phyloP scores from a whole-genome alignment of 2,888 invertebrate species.

The Stictocephala bisonia region DNA sequence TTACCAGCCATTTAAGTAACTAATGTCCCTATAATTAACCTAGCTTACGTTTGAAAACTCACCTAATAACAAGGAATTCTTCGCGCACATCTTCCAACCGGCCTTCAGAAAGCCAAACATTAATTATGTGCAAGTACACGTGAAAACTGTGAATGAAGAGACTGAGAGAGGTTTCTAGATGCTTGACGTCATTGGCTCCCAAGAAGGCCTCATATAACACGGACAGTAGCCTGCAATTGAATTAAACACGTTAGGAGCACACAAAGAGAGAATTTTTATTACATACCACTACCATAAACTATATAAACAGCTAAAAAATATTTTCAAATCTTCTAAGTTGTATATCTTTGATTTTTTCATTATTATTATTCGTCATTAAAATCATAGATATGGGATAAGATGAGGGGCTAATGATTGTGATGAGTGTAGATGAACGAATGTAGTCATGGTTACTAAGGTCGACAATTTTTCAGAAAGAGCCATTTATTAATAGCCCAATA shows the following conservation, averaged over 20 bases:
- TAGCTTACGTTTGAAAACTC: background rate
- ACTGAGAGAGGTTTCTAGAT: conserved; percentile 5
- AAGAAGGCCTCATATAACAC: conserved; percentile 2
- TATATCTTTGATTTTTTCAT: too few relatives aligned
- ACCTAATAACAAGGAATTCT: conserved; percentile 45
- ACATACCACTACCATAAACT: background rate
- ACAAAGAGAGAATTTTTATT: background rate
- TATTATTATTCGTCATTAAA: too few relatives aligned
- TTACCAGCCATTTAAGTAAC: background rate
- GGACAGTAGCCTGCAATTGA: conserved; percentile 29
- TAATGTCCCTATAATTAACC: background rate
- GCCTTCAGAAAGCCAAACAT: conserved; percentile 44
- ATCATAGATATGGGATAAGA: too few relatives aligned
- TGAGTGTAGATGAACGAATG: too few relatives aligned
- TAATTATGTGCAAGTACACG: conserved; percentile 45
- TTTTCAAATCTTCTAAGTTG: too few relatives aligned
- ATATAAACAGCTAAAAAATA: background rate
- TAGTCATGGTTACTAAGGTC: too few relatives aligned
- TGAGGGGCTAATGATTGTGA: too few relatives aligned
- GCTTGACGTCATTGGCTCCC: background rate
- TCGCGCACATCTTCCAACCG: conserved; percentile 41
- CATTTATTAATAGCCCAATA: too few relatives aligned
- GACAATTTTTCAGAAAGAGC: too few relatives aligned
- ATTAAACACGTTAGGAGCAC: background rate
- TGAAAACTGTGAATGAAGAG: conserved; percentile 43